Percentiles rank a stretch among this genome's conserved stretches.
phyloP scores from a whole-genome alignment of 2,888 invertebrate species.

The Gastrophysa polygoni region DNA sequence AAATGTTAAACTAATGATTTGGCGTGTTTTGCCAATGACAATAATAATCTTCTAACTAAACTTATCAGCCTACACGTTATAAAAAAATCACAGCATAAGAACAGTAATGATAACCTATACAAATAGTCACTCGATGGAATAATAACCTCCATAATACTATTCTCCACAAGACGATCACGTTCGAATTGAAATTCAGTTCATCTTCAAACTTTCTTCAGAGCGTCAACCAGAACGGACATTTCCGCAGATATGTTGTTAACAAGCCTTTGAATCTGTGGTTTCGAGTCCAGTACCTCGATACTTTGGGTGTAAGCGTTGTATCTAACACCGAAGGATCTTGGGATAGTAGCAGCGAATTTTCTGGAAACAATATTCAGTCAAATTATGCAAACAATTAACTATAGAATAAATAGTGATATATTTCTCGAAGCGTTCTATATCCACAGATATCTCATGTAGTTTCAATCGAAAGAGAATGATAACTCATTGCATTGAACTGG shows the following conservation, averaged over 20 bases:
- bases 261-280: slow-evolving; percentile 84
- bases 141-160: slow-evolving; percentile 7
- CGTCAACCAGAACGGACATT: slow-evolving; percentile 77
- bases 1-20: no score
- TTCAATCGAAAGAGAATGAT: no score
- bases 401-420: no score
- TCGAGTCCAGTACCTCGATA: slow-evolving; percentile 92
- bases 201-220: slow-evolving; percentile 73
- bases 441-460: no score
- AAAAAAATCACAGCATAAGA: slow-evolving; percentile 3
- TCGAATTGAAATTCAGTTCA: no score
- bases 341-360: slow-evolving; percentile 90
- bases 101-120: background rate
- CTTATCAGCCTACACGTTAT: background rate
- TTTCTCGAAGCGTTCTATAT: no score
- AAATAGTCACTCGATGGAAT: background rate
- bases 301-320: slow-evolving; percentile 97
- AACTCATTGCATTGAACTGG: no score
- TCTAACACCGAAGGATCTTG: slow-evolving; percentile 89
- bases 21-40: no score
- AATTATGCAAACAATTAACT: no score
- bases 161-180: background rate
- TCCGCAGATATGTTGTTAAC: slow-evolving; percentile 81
- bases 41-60: background rate
- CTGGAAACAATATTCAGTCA: slow-evolving; percentile 68